A percentile compares a stretch with the other conserved stretches of the same genome.
Evolutionary conservation across 2,888 invertebrate genomes (phyloP).

Genomic region (Netelia inedita): DNA sequence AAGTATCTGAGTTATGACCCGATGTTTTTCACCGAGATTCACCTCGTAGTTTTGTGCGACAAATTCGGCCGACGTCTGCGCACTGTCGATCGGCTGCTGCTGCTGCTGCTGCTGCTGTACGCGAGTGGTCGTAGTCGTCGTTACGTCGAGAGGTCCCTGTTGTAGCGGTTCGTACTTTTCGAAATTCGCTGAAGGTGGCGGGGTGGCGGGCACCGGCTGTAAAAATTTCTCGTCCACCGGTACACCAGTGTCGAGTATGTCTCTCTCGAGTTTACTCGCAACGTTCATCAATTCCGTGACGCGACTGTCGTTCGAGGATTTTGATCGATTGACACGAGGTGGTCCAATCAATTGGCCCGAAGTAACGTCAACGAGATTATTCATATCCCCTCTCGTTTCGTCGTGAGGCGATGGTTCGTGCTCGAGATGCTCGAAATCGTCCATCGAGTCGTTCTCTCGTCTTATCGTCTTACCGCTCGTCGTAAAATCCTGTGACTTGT

Average conservation of each 20-base stretch:
- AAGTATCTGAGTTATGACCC: neutral
- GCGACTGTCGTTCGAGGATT: slow-evolving; percentile 25
- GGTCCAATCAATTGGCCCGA: slow-evolving; percentile 72
- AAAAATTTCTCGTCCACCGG: slow-evolving; percentile 68
- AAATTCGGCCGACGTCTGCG: slow-evolving; percentile 70
- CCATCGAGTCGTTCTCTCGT: slow-evolving; percentile 90
- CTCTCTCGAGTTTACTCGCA: slow-evolving; percentile 77
- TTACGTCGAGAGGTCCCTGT: neutral
- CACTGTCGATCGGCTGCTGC: slow-evolving; percentile 14
- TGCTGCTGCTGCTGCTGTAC: neutral
- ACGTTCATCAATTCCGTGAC: slow-evolving; percentile 36
- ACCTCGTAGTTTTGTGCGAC: slow-evolving; percentile 39
- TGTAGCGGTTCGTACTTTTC: slow-evolving; percentile 73
- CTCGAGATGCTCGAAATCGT: slow-evolving; percentile 91
- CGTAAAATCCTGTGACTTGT: slow-evolving; percentile 83
- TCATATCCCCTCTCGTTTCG: slow-evolving; percentile 46
- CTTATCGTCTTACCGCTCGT: slow-evolving; percentile 82
- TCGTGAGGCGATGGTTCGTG: slow-evolving; percentile 86
- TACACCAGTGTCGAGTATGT: slow-evolving; percentile 75
- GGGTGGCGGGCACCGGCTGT: slow-evolving; percentile 78
- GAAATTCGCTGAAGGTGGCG: slow-evolving; percentile 80
- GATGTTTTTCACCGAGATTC: slow-evolving; percentile 2
- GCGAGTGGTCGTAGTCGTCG: slow-evolving; percentile 22
- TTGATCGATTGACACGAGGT: slow-evolving; percentile 72
- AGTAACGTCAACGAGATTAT: slow-evolving; percentile 48